Conservation (phyloP, 2,888 invertebrate genomes). For the Agrochola circellaris region DNA sequence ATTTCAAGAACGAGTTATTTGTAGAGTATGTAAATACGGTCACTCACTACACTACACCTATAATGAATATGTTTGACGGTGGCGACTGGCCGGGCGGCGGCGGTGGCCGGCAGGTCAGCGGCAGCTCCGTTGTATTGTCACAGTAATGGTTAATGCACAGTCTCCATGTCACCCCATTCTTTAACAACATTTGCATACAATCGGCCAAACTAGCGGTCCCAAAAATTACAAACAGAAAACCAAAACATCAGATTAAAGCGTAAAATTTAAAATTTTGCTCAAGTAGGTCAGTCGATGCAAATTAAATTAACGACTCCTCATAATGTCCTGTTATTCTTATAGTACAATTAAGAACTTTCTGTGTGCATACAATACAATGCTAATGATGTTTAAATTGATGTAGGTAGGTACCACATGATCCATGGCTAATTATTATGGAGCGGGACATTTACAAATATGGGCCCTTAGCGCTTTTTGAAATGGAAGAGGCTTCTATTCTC, state of each 20-base stretch:
- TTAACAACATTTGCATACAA: constrained; percentile 79
- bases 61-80: not conserved
- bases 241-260: constrained; percentile 67
- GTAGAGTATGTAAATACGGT: constrained; percentile 23
- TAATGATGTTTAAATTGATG: constrained; percentile 60
- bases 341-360: constrained; percentile 71
- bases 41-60: constrained; percentile 2
- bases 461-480: not conserved
- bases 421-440: not conserved
- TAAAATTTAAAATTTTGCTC: constrained; percentile 63
- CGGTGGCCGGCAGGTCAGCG: constrained; percentile 35
- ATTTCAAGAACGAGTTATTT: constrained; percentile 33
- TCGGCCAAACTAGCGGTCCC: constrained; percentile 73
- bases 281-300: constrained; percentile 71
- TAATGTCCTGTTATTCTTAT: constrained; percentile 64
- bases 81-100: constrained; percentile 14
- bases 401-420: constrained; percentile 17
- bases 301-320: constrained; percentile 72
- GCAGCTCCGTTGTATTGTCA: constrained; percentile 55
- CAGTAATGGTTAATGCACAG: constrained; percentile 68
- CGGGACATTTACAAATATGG: constrained; percentile 13
- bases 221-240: constrained; percentile 72
- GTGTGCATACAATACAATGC: constrained; percentile 70
- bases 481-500: not conserved
- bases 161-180: constrained; percentile 68